phyloP scores from a whole-genome alignment of 2,797 vertebrate species.

The Acanthiza pusilla region DNA sequence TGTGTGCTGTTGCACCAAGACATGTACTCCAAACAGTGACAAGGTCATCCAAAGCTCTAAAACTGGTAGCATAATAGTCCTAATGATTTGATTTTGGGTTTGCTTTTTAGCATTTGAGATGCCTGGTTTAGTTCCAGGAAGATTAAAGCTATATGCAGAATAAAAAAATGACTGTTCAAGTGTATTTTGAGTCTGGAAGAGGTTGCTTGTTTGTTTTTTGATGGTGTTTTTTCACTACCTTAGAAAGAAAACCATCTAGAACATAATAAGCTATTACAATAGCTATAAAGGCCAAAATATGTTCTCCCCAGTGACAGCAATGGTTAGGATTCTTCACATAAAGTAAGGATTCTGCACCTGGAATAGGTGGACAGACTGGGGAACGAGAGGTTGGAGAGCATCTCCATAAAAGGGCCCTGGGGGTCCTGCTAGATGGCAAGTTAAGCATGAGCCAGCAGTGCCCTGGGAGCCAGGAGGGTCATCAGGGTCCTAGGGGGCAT shows the following conservation, averaged over 20 bases:
- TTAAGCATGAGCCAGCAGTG: fast-evolving
- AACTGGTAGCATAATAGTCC: not conserved
- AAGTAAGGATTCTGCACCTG: not conserved
- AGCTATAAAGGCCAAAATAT: not conserved
- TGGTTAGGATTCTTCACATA: not conserved
- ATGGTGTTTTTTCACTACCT: not conserved
- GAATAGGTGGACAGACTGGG: too few species aligned
- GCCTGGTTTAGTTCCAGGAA: not conserved
- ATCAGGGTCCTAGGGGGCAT: not conserved
- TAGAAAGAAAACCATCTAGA: not conserved
- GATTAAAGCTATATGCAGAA: not conserved
- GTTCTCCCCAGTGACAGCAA: not conserved
- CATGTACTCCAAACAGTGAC: not conserved
- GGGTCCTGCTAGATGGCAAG: fast-evolving
- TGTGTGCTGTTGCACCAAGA: not conserved
- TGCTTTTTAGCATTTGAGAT: not conserved
- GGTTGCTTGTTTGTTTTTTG: not conserved
- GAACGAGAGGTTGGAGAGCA: not conserved
- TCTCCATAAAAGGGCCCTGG: not conserved
- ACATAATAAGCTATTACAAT: not conserved
- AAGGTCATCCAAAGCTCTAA: not conserved
- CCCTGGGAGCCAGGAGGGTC: not conserved
- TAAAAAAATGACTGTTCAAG: not conserved
- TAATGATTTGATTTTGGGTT: not conserved
- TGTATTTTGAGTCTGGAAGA: not conserved